Base-by-base conservation (phyloP, 2,888 invertebrate species). In the Volucella inflata region DNA sequence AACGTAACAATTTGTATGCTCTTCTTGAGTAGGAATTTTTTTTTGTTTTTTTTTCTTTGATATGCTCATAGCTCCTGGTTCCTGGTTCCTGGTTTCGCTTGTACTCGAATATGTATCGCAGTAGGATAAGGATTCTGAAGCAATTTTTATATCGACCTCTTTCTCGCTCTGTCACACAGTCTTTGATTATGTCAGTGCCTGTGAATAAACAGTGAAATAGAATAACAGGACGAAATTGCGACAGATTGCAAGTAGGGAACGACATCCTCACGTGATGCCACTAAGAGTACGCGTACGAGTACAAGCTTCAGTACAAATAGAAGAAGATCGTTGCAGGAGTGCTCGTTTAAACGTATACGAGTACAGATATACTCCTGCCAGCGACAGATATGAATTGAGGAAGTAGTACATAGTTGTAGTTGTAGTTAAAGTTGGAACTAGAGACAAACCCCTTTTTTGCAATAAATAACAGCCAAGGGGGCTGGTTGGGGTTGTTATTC, bases 381-480 rank as follows among this genome's bases (percentile, higher is more conserved):
- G 36, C 48, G 78, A 83, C 83, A 83, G 83, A 83, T 83, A 79
- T 83, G 83, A 83, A 78, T 83, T 79, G 78, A 67, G 42, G 51
- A 74, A 74, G 83, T 64, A 83, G 74, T 79, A 72, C 2, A 2
- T 21, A 21, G 21, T 21, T 21, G 62, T 72, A 60, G 30, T 30
- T 30, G 71, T 77, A 83, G 83, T 83, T 83, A 70, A 83, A 74
- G 78, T 74, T 83, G 83, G 57, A 78, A 79, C 83, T 78, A 81
- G 57, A 44, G 82, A 83, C 74, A 79, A 72, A 78, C 67, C 62
- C 78, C 78, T 53, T 78, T 74, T 78, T 79, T 62, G 83, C 78
- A 72, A 83, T 83, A 83, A 83, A 83, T 83, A 83, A 83, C 78
- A 53, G 17, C 67, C 38, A 64, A n/a, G 9, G 46, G 68, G 40